These are phyloP conservation scores for Probosciger aterrimus DNA, from an alignment of 2,113 vertebrate genomes.

Conservation along the genomic window DNA sequence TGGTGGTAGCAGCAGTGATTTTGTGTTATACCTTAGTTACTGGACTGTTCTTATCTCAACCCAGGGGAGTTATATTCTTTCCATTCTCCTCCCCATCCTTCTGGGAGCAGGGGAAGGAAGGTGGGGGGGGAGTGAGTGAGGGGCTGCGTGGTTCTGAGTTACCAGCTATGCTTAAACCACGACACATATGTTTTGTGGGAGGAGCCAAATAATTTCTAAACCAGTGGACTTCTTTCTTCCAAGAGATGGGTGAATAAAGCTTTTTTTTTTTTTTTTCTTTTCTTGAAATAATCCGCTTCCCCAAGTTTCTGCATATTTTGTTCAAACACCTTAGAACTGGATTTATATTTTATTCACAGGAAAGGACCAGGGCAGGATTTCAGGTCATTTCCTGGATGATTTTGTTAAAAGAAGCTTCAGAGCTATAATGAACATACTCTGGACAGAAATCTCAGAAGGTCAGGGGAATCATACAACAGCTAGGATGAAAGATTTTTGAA, in stretches of 20 bases:
- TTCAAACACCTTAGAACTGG: neutral
- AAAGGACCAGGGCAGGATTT: neutral
- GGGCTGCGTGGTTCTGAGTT: no score
- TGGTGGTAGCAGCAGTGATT: no score
- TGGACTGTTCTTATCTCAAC: no score
- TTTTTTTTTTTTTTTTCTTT: neutral
- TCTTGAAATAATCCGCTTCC: neutral
- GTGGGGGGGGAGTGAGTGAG: no score
- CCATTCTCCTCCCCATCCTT: no score
- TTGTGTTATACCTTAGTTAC: no score
- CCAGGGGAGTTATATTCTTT: no score
- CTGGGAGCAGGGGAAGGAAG: no score
- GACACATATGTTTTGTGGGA: neutral
- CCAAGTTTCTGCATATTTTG: neutral
- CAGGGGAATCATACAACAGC: neutral
- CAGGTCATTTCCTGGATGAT: neutral
- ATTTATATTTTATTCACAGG: neutral
- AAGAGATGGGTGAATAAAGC: neutral
- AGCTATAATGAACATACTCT: neutral
- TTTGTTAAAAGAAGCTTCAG: neutral
- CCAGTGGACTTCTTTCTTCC: neutral
- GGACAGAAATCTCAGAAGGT: neutral
- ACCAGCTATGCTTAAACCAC: no score
- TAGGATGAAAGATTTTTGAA: neutral
- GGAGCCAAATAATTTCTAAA: neutral